Evolutionary conservation across 1,140 invertebrate species (phyloP), one percentile per base, ranked within the genome.

Genomic region (Drosophila ercepeae): DNA sequence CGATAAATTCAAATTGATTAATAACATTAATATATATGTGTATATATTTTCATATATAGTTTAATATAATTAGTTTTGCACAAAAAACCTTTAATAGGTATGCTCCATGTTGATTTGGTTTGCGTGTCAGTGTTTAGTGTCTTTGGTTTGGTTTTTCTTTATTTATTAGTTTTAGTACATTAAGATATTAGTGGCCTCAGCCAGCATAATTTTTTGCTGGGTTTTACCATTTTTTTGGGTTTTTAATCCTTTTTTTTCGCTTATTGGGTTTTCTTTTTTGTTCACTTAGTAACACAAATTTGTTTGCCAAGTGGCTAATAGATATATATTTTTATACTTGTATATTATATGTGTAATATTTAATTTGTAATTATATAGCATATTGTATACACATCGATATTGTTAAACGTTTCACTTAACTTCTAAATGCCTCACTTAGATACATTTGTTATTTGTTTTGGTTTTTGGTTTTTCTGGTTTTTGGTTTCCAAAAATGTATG

Each of bases 31-130:
- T 70, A 69, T 70, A 58, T 59, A 6, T 16, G 13, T 39, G 36
- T 39, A 39, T 69, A 57, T 69, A 59, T 71, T 59, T 34, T 71
- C 67, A 46, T 76, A 72, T 81, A n/a, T n/a, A n/a, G n/a, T n/a
- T n/a, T n/a, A 64, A 75, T 54, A 61, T 71, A 71, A 81, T 78
- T 74, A 78, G 44, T 58, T 73, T 86, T 84, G 81, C 81, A 81
- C 81, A 86, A 86, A 86, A 84, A 86, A 88, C 81, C 77, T 88
- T 88, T 88, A 81, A 81, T 88, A 86, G 81, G 81, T 86, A 86
- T 88, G 78, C 59, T 84, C 76, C 76, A 67, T 60, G 65, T 71
- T 54, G 16, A 51, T 61, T 60, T 32, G 54, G 50, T 50, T 78
- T 55, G 57, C 59, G 58, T 73, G 29, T 72, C 14, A 23, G 41